These are phyloP conservation scores for Bombus fervidus DNA, from an alignment of 1,140 invertebrate species.

Conservation along the genomic window DNA sequence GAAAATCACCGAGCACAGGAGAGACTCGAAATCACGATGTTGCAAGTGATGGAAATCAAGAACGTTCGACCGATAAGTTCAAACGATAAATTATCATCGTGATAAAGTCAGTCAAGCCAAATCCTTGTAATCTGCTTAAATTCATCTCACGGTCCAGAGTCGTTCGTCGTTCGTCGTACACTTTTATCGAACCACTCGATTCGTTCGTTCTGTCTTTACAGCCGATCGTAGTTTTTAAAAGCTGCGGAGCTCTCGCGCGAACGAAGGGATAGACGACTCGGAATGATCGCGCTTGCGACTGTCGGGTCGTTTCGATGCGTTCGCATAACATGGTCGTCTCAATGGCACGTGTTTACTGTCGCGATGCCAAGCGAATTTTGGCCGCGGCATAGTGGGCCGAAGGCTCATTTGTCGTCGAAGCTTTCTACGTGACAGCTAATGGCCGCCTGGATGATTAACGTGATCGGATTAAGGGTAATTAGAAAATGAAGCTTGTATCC, in stretches of 20 bases:
- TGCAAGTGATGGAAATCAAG: neutral
- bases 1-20: neutral
- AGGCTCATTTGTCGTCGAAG: neutral
- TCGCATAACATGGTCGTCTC: conserved; percentile 7
- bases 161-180: neutral
- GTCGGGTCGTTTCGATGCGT: conserved; percentile 39
- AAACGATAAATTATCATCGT: neutral
- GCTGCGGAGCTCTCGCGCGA: neutral
- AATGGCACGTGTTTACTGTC: conserved; percentile 46
- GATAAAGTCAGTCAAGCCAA: neutral
- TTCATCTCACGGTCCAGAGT: neutral
- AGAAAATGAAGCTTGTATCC: neutral
- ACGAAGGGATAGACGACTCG: conserved; percentile 3
- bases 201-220: neutral
- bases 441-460: neutral
- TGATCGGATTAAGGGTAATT: neutral
- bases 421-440: neutral
- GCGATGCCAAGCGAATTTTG: conserved; percentile 61
- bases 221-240: neutral
- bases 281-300: conserved; percentile 43
- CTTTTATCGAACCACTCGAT: neutral
- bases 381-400: conserved; percentile 28
- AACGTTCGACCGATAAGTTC: too few relatives aligned
- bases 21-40: neutral
- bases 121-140: neutral